These are phyloP conservation scores for Zapornia atra DNA, from an alignment of 2,113 vertebrate species.

Conservation along the genomic window DNA sequence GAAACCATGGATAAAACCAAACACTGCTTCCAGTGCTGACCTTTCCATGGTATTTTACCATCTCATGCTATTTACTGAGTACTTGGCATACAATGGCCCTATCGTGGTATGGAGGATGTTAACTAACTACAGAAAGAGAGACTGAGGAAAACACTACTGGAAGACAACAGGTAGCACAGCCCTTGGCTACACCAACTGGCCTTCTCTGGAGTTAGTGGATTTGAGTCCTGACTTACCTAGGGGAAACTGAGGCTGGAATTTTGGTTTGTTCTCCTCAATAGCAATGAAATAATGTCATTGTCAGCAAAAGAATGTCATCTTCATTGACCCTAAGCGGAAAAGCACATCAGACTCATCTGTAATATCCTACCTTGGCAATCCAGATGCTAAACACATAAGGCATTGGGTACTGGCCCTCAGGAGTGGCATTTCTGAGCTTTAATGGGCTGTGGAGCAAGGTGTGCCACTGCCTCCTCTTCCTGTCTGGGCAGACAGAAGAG, in stretches of 20 bases:
- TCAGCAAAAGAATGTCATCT: not conserved
- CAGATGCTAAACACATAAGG: not conserved
- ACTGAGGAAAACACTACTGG: accelerated
- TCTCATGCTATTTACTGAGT: not conserved
- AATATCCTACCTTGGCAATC: not conserved
- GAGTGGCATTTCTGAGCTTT: not conserved
- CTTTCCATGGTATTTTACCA: not conserved
- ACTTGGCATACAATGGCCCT: not conserved
- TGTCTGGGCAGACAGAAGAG: not conserved
- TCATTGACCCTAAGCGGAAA: not conserved
- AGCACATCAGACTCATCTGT: not conserved
- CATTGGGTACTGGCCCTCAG: not conserved
- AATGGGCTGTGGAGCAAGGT: not conserved
- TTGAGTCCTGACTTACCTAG: not conserved
- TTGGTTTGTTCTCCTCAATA: not conserved
- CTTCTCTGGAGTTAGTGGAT: not conserved
- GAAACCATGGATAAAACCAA: not conserved
- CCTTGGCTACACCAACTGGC: not conserved
- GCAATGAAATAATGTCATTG: not conserved
- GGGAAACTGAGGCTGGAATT: not conserved
- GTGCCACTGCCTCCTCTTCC: not conserved
- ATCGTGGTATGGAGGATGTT: not conserved
- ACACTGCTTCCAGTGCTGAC: not conserved
- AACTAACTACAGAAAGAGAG: not conserved
- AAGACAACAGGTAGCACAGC: not conserved